Conservation (phyloP, 1,140 invertebrate species). For the Drosophila nannoptera region DNA sequence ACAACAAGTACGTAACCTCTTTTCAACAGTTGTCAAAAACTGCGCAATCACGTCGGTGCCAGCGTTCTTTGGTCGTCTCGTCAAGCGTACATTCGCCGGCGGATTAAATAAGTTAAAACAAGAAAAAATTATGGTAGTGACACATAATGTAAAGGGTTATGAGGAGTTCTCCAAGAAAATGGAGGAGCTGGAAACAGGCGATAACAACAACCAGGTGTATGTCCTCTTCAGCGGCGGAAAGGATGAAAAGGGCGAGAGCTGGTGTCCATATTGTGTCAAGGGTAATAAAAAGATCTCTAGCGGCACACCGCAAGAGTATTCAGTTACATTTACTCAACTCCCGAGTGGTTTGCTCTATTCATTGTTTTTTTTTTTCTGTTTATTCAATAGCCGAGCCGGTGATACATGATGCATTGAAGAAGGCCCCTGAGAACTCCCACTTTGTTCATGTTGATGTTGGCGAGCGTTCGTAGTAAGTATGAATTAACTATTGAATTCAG, state of each 20-base stretch:
- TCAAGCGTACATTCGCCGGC: slow-evolving; percentile 45
- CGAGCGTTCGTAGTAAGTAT: slow-evolving; percentile 80
- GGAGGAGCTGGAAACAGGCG: slow-evolving; percentile 78
- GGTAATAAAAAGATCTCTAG: slow-evolving; percentile 78
- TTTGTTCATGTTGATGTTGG: slow-evolving; percentile 87
- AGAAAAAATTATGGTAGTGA: slow-evolving; percentile 80
- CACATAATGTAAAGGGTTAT: slow-evolving; percentile 81
- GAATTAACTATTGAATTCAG: slow-evolving; percentile 1
- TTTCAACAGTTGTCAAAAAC: slow-evolving; percentile 41
- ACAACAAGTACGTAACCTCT: slow-evolving; percentile 30
- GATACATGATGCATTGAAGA: slow-evolving; percentile 82
- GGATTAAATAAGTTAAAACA: slow-evolving; percentile 32
- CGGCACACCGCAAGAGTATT: slow-evolving; percentile 15
- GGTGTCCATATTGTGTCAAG: slow-evolving; percentile 88
- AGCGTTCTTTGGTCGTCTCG: slow-evolving; percentile 33
- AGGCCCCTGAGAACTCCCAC: slow-evolving; percentile 81
- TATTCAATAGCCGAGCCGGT: slow-evolving; percentile 81
- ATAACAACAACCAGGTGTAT: slow-evolving; percentile 79
- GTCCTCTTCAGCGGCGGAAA: slow-evolving; percentile 85
- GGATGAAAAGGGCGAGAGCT: slow-evolving; percentile 83
- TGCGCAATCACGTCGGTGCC: slow-evolving; percentile 56
- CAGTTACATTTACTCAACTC: slow-evolving; percentile 17
- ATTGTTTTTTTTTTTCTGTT: neutral
- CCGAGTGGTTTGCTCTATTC: slow-evolving; percentile 3
- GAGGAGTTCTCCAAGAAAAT: slow-evolving; percentile 82